Base-by-base conservation (phyloP, 2,797 vertebrate genomes). In the Ispidina lecontei region DNA sequence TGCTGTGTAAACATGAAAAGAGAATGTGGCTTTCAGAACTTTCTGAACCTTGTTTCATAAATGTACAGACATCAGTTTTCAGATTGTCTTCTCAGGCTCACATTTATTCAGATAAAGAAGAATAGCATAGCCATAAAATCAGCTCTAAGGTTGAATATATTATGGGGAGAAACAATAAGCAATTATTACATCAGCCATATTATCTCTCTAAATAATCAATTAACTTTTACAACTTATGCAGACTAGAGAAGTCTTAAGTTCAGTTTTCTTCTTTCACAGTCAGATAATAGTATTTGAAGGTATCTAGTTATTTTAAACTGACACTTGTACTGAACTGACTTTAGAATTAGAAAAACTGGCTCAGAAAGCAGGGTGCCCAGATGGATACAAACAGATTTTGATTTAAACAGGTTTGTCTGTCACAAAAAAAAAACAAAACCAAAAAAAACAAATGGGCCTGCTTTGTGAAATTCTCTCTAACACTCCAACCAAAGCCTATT, bases 371-470 rank as follows among this genome's bases (percentile, higher is more conserved):
- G n/a, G 43, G 33, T 71, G 85, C 71, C 72, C 94, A 94, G 89
- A 92, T 80, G 87, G 91, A 91, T 80, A 22, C 28, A 87, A 91
- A 91, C 75, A 93, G 72, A 80, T 89, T 94, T 94, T 79, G 65
- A 85, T 79, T 74, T 87, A 80, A 90, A 91, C 26, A 80, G 49
- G 62, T 87, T 93, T 90, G 72, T 84, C 90, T 90, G 43, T 56
- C 33, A 0, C 29, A 39, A n/a, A 73, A 78, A 60, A 56, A 90
- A 18, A 29, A 22, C 67, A 68, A 60, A 55, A n/a, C n/a, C n/a
- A n/a, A 84, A 62, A 46, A 46, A 69, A 60, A 55, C 70, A 63
- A 46, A 46, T 1, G 29, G 25, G 44, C 22, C 19, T 67, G 25
- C 21, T 74, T 74, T 85, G n/a, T 47, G 49, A 79, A 87, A 46